Conservation (phyloP, 2,888 invertebrate species). For the Hecatera dysodea region DNA sequence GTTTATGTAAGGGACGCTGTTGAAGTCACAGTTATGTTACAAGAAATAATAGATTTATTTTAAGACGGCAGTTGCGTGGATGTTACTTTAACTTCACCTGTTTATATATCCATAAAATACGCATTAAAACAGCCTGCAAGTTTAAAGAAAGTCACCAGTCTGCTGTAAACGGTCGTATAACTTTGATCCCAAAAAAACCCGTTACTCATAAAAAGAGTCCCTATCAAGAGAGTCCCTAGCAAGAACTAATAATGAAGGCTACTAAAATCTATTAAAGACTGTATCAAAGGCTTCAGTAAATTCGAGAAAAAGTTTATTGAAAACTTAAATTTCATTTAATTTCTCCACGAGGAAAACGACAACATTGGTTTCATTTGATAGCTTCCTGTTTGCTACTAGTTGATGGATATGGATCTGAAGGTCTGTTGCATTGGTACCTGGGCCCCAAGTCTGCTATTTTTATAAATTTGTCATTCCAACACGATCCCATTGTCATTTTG, state of each 20-base stretch:
- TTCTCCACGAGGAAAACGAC: background rate
- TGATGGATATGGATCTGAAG: too few relatives aligned
- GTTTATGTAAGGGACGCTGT: background rate
- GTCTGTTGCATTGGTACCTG: too few relatives aligned
- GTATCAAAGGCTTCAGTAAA: constrained; percentile 6
- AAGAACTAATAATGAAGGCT: background rate
- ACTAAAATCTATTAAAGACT: background rate
- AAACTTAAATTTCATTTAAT: background rate
- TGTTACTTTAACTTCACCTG: too few relatives aligned
- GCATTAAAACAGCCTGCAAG: background rate
- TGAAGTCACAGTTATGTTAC: too few relatives aligned
- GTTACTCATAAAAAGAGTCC: background rate
- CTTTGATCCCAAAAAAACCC: background rate
- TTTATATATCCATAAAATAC: background rate
- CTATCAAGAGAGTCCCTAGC: background rate
- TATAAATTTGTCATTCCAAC: too few relatives aligned
- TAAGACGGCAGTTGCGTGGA: too few relatives aligned
- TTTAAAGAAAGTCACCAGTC: background rate
- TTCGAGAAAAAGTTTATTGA: background rate
- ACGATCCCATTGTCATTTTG: too few relatives aligned
- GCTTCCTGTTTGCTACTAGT: constrained; percentile 3
- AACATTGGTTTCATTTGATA: background rate
- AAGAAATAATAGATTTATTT: background rate
- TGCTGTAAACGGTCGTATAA: too few relatives aligned
- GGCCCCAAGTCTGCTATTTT: too few relatives aligned